Evolutionary conservation across 2,797 vertebrate species (phyloP), one percentile per base, ranked within the genome.

Genomic region (Caiman crocodilus): DNA sequence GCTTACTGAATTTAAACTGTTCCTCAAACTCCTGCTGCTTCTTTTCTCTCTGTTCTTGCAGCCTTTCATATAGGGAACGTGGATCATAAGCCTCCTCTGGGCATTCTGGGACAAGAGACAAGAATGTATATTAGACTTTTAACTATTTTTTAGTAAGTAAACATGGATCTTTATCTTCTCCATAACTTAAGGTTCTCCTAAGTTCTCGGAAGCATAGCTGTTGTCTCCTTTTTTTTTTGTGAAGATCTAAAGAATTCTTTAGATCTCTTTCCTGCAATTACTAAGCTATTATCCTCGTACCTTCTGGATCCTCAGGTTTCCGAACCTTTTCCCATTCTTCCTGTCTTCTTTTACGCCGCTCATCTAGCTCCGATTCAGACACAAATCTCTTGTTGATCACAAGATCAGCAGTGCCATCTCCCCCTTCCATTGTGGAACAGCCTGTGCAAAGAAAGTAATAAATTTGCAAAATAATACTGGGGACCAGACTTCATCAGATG

Each of bases 1-100:
- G 94, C 99, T 98, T 98, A 99, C 99, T 99, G 98, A 99, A 99
- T 99, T 99, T 99, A 94, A 99, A 99, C 92, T 99, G 99, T 94
- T 99, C 99, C 92, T 99, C 99, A 94, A 97, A 99, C 50, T 99
- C 99, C 95, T 99, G 99, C 95, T 99, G 99, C 90, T 99, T 99
- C 97, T 99, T 99, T 85, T 99, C 99, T 85, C 99, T 99, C 97
- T 99, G 99, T 42, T 99, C 99, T 97, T 99, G 99, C 18, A 99
- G 98, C 32, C 98, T 98, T 90, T 99, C 99, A 65, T 97, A 99
- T 7, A 99, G 97, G 0, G 99, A 99, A 1, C 99, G 98, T 4
- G 98, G 94, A 96, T 99, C 99, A 61, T 99, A 99, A 2, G 97
- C 98, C 95, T 99, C 99, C 97, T 99, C 99, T 4, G 99, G 99